Evolutionary conservation across 2,113 vertebrate species (phyloP).

Genomic region (Zeus faber): DNA sequence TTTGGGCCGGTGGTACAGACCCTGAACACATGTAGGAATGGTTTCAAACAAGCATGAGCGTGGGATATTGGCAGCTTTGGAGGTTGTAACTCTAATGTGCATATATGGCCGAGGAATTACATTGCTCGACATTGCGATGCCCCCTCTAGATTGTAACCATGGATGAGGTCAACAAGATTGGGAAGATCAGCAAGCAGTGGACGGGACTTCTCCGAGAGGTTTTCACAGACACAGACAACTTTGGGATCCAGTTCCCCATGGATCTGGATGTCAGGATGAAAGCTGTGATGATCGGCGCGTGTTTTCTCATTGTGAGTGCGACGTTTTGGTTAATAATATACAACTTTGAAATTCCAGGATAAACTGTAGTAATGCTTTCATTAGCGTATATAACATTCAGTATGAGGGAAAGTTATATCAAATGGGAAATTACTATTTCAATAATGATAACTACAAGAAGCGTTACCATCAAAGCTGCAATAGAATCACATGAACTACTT

Average conservation of each 20-base stretch:
- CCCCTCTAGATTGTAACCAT: constrained; percentile 79
- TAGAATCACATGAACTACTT: too few species aligned
- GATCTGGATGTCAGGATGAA: constrained; percentile 93
- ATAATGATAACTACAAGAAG: neutral
- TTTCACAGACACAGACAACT: constrained; percentile 89
- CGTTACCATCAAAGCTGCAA: neutral
- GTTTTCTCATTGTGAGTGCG: constrained; percentile 92
- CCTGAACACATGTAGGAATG: too few species aligned
- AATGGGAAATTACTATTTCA: neutral
- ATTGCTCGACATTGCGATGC: too few species aligned
- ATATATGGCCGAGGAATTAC: too few species aligned
- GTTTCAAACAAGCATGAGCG: too few species aligned
- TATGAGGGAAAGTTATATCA: too few species aligned
- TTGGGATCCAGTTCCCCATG: constrained; percentile 89
- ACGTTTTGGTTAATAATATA: neutral
- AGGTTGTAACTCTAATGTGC: too few species aligned
- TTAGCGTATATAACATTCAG: neutral
- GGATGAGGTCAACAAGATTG: constrained; percentile 80
- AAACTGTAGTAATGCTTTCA: neutral
- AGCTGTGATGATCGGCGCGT: constrained; percentile 89
- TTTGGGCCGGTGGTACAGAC: constrained; percentile 48
- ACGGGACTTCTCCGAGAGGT: constrained; percentile 81
- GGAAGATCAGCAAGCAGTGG: constrained; percentile 94
- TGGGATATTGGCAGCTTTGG: too few species aligned
- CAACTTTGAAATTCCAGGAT: neutral